These are phyloP conservation scores for Pogonus chalceus DNA, from an alignment of 1,140 invertebrate species.

Conservation along the genomic window DNA sequence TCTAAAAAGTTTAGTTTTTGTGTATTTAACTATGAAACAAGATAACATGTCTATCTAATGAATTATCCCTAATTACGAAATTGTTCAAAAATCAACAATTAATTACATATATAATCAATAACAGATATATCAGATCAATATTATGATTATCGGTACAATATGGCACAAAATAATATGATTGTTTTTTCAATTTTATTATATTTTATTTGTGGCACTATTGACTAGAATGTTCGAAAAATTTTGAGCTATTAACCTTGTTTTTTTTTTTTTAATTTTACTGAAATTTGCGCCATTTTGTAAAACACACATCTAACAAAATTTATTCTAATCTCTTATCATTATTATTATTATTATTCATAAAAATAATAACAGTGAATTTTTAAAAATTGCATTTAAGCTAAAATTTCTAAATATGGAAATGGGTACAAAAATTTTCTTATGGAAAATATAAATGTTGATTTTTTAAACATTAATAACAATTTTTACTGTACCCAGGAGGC, in stretches of 20 bases:
- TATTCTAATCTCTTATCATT: slow-evolving; percentile 14
- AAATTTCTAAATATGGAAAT: neutral
- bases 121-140: neutral
- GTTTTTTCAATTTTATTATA: no score
- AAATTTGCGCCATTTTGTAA: no score
- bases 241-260: no score
- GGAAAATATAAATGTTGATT: neutral
- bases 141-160: no score
- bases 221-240: no score
- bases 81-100: slow-evolving; percentile 18
- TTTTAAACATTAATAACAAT: neutral
- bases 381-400: slow-evolving; percentile 2
- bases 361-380: slow-evolving; percentile 12
- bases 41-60: slow-evolving; percentile 14
- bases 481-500: slow-evolving; percentile 81
- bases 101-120: slow-evolving; percentile 9
- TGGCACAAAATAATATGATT: no score
- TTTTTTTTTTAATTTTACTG: no score
- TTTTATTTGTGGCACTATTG: no score
- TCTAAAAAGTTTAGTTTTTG: neutral
- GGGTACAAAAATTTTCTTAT: neutral
- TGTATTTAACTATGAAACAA: slow-evolving; percentile 7
- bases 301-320: slow-evolving; percentile 12
- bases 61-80: slow-evolving; percentile 17
- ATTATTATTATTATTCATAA: slow-evolving; percentile 13